Conservation (phyloP, 2,797 vertebrate genomes). For the Leucoraja ocellata region DNA sequence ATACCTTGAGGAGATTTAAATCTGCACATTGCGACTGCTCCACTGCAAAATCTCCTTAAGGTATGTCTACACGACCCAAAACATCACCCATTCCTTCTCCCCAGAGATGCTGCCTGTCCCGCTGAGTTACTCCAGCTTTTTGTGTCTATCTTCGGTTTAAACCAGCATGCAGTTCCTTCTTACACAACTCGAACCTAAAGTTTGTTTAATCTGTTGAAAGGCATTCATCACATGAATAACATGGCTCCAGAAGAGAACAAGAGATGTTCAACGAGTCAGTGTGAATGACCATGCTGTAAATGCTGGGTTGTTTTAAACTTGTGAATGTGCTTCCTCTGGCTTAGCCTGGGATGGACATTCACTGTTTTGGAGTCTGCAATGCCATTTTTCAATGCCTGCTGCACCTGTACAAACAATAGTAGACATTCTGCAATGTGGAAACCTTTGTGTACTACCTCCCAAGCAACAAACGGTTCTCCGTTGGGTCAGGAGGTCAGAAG, state of each 20-base stretch:
- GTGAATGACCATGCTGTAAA: not conserved
- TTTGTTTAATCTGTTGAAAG: constrained; percentile 6
- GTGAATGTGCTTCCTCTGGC: not conserved
- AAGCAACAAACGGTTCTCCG: not conserved
- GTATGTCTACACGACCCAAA: too few relatives aligned
- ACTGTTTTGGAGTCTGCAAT: not conserved
- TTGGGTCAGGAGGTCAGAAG: not conserved
- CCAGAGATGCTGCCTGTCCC: too few relatives aligned
- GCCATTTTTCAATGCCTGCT: not conserved
- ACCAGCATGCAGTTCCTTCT: too few relatives aligned
- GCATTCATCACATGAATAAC: not conserved
- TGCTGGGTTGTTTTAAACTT: not conserved
- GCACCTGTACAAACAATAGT: constrained; percentile 20
- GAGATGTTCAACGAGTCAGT: not conserved
- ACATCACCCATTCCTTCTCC: too few relatives aligned
- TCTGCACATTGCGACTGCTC: too few relatives aligned
- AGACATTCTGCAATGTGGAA: not conserved
- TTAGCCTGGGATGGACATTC: not conserved
- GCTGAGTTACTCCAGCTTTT: too few relatives aligned
- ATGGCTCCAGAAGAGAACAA: not conserved
- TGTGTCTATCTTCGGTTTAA: too few relatives aligned
- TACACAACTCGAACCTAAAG: not conserved
- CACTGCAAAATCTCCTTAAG: too few relatives aligned
- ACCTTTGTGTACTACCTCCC: constrained; percentile 1
- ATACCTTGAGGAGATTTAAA: too few relatives aligned